Conservation (phyloP, 2,888 invertebrate genomes). For the Eucriotettix oculatus region DNA sequence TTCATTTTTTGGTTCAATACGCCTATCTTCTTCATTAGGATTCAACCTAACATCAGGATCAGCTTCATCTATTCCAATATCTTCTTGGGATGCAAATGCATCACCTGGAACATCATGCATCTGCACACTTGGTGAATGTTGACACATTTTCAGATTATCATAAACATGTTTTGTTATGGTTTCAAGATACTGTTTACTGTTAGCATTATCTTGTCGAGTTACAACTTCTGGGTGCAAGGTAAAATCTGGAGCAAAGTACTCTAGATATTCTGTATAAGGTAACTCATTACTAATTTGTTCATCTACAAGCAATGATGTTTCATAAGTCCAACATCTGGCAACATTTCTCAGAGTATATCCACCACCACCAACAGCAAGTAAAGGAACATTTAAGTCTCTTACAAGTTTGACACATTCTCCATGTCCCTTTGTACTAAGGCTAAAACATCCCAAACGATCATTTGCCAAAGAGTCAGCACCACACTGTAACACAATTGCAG, state of each 20-base stretch:
- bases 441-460: conserved; percentile 91
- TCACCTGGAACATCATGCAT: conserved; percentile 92
- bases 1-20: conserved; percentile 70
- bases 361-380: conserved; percentile 71
- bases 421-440: conserved; percentile 84
- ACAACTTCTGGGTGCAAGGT: conserved; percentile 86
- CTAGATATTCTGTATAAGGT: conserved; percentile 89
- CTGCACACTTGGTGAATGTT: conserved; percentile 90
- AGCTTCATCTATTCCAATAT: conserved; percentile 39
- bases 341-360: conserved; percentile 93
- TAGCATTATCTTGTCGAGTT: conserved; percentile 77
- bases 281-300: conserved; percentile 87
- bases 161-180: conserved; percentile 70
- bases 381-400: conserved; percentile 77
- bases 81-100: conserved; percentile 51
- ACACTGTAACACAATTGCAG: conserved; percentile 93
- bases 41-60: conserved; percentile 69
- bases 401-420: conserved; percentile 97
- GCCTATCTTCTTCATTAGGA: conserved; percentile 63
- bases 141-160: conserved; percentile 86
- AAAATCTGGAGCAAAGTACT: conserved; percentile 96
- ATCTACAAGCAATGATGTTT: conserved; percentile 85
- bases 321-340: conserved; percentile 97
- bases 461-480: conserved; percentile 96
- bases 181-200: conserved; percentile 89